Evolutionary conservation across 2,113 vertebrate species (phyloP).

Genomic region (Patagioenas fasciata): DNA sequence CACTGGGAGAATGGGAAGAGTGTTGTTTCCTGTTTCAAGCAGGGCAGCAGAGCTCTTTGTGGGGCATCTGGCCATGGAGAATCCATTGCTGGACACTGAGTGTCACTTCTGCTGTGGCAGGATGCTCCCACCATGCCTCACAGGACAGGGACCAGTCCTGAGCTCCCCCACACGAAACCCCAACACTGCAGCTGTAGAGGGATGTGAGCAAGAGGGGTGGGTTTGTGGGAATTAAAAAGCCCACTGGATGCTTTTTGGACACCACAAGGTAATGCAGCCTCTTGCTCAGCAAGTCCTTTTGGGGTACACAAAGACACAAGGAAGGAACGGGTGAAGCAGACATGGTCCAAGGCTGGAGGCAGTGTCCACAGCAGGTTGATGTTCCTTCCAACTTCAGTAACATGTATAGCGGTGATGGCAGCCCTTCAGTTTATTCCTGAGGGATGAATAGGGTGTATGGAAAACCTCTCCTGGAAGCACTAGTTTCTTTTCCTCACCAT

Average conservation of each 20-base stretch:
- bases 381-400: not conserved
- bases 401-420: not conserved
- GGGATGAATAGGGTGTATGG: accelerated
- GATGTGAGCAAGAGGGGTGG: not conserved
- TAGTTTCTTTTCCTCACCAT: not conserved
- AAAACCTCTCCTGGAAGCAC: not conserved
- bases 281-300: not conserved
- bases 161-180: accelerated
- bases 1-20: too few relatives aligned
- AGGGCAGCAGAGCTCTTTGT: accelerated
- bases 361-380: not conserved
- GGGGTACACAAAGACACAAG: not conserved
- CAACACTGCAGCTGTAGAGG: not conserved
- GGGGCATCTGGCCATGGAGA: accelerated
- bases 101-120: accelerated
- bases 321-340: not conserved
- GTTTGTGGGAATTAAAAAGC: not conserved
- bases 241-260: not conserved
- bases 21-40: accelerated
- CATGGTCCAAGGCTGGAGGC: not conserved
- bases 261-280: not conserved
- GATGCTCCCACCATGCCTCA: not conserved
- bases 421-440: not conserved
- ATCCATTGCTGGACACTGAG: accelerated
- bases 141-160: accelerated